Percentiles rank a stretch among this genome's conserved stretches.
Evolutionary conservation across 2,888 invertebrate species (phyloP).

Genomic region (Argyra leucocephala): DNA sequence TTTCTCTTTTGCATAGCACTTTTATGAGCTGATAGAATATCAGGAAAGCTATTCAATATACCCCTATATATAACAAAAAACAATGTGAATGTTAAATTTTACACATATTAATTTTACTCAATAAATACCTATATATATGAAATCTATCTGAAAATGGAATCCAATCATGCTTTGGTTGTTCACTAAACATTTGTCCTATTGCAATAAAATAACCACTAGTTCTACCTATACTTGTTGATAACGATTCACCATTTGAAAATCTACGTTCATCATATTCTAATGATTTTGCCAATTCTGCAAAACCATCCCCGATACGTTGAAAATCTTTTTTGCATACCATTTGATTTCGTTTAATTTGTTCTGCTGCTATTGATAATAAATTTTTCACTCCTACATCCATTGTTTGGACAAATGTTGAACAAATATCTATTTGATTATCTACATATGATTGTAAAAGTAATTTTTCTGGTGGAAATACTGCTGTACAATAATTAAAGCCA

Average conservation of each 20-base stretch:
- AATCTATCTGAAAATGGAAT: slow-evolving; percentile 83
- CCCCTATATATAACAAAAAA: slow-evolving; percentile 57
- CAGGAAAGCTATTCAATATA: slow-evolving; percentile 80
- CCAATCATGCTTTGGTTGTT: slow-evolving; percentile 83
- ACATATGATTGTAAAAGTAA: slow-evolving; percentile 62
- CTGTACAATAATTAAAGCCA: slow-evolving; percentile 84
- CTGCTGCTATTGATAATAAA: slow-evolving; percentile 67
- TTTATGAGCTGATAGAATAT: slow-evolving; percentile 80
- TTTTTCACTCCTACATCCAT: slow-evolving; percentile 83
- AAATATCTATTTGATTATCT: slow-evolving; percentile 76
- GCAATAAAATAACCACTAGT: slow-evolving; percentile 84
- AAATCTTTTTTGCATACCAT: slow-evolving; percentile 62
- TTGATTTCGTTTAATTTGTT: slow-evolving; percentile 80
- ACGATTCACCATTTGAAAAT: slow-evolving; percentile 49
- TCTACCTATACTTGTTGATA: slow-evolving; percentile 72
- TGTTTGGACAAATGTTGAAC: slow-evolving; percentile 67
- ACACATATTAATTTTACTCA: slow-evolving; percentile 15
- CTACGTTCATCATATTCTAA: slow-evolving; percentile 68
- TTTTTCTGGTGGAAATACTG: slow-evolving; percentile 74
- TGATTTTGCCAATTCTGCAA: slow-evolving; percentile 73
- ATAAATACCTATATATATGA: slow-evolving; percentile 79
- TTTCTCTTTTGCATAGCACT: slow-evolving; percentile 79
- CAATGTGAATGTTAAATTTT: not conserved
- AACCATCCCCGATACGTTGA: slow-evolving; percentile 79
- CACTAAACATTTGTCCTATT: slow-evolving; percentile 81